Evolutionary conservation across 2,113 vertebrate genomes (phyloP).

Genomic region (Nothobranchius furzeri): DNA sequence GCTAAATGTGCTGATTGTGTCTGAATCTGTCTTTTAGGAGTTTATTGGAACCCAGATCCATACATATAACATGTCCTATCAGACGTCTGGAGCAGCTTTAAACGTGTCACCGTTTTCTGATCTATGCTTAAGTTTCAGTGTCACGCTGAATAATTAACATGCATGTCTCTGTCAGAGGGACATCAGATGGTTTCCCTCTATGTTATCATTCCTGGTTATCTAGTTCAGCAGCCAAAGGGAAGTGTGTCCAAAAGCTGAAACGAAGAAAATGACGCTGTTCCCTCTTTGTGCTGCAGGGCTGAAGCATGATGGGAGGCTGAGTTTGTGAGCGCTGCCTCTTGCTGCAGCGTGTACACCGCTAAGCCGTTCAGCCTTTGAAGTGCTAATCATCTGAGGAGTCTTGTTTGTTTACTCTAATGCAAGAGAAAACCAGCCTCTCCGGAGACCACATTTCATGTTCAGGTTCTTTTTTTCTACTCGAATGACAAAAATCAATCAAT

Average conservation of each 20-base stretch:
- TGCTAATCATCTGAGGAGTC: slow-evolving; percentile 57
- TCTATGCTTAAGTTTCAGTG: slow-evolving; percentile 42
- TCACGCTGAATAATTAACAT: slow-evolving; percentile 60
- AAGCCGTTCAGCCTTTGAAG: slow-evolving; percentile 54
- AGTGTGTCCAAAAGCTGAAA: too few relatives aligned
- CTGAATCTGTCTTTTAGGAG: slow-evolving; percentile 25
- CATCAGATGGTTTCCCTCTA: not conserved
- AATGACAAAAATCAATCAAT: slow-evolving; percentile 14
- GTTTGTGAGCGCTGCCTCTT: slow-evolving; percentile 28
- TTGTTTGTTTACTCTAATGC: slow-evolving; percentile 62
- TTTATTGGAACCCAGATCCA: not conserved
- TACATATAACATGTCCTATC: not conserved
- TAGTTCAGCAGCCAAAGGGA: not conserved
- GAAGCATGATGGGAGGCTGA: slow-evolving; percentile 26
- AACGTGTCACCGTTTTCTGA: slow-evolving; percentile 24
- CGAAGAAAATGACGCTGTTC: too few relatives aligned
- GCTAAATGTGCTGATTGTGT: not conserved
- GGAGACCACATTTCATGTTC: slow-evolving; percentile 25
- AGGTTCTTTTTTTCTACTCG: slow-evolving; percentile 8
- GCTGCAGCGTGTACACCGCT: slow-evolving; percentile 46
- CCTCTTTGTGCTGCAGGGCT: slow-evolving; percentile 32
- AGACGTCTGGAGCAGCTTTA: slow-evolving; percentile 10
- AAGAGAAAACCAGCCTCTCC: slow-evolving; percentile 42
- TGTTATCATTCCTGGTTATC: not conserved
- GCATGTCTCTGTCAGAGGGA: slow-evolving; percentile 15